Percentiles rank a stretch among this genome's conserved stretches.
phyloP scores from a whole-genome alignment of 2,888 invertebrate species.

The Stenoptilia bipunctidactyla region DNA sequence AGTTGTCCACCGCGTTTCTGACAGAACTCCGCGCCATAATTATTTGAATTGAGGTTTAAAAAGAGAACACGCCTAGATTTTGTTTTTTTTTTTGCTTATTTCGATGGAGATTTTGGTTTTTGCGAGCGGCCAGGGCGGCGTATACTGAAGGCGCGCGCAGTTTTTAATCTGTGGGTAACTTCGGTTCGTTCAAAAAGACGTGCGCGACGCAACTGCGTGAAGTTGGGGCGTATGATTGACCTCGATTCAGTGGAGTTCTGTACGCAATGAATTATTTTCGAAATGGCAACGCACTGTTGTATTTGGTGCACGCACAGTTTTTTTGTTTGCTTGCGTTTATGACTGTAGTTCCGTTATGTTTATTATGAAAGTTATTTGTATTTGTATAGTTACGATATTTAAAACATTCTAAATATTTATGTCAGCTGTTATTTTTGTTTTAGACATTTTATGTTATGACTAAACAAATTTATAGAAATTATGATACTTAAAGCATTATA shows the following conservation, averaged over 20 bases:
- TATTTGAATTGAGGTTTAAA: constrained; percentile 10
- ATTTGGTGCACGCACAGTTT: constrained; percentile 26
- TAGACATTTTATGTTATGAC: too few species aligned
- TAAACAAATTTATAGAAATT: too few species aligned
- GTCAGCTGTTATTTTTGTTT: too few species aligned
- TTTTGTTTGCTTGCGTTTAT: constrained; percentile 16
- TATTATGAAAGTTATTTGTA: too few species aligned
- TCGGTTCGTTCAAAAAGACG: constrained; percentile 1
- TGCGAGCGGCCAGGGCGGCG: constrained; percentile 28
- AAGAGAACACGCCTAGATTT: constrained; percentile 21
- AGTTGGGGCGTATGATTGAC: constrained; percentile 39
- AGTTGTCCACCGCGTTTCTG: neutral
- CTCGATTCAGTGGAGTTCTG: constrained; percentile 49
- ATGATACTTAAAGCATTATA: too few species aligned
- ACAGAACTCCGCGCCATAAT: neutral
- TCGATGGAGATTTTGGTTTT: constrained; percentile 23
- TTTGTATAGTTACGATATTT: too few species aligned
- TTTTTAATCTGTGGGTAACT: constrained; percentile 1
- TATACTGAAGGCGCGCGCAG: constrained; percentile 31
- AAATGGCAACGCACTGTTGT: constrained; percentile 44
- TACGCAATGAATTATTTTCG: constrained; percentile 56
- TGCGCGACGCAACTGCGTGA: constrained; percentile 28
- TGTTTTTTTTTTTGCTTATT: constrained; percentile 26
- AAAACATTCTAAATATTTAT: too few species aligned
- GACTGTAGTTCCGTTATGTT: too few species aligned